Evolutionary conservation across 2,797 vertebrate species (phyloP), one percentile per base, ranked within the genome.

Genomic region (Florisuga fusca): DNA sequence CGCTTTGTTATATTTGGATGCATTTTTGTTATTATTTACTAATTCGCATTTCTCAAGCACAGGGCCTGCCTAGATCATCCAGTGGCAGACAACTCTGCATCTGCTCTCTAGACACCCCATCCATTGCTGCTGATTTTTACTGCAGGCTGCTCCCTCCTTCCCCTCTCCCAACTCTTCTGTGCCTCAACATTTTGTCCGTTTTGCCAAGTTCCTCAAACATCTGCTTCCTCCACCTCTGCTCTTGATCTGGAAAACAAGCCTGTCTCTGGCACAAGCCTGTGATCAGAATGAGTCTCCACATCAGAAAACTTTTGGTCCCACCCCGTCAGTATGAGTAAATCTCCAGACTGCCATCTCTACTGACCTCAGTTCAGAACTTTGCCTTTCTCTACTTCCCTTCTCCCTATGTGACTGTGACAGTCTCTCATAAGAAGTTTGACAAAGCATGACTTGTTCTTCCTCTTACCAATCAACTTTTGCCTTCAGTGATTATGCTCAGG

Each of bases 171-270:
- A 55, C 31, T 81, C 62, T 78, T 81, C 34, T 21, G 36, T 63
- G 93, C 87, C 58, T 94, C 71, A 84, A 33, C 53, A 82, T 69
- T 95, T 90, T 91, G 31, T 91, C 80, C 31, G 26, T 62, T 88
- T 91, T 94, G 89, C 91, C 88, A 96, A 96, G 63, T 93, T 51
- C 63, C 66, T 91, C 88, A 88, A 88, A 91, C 91, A 96, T 94
- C 93, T 94, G 94, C 43, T 92, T 93, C 74, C 84, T 54, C 88
- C 84, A 77, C 78, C 74, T 75, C 41, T 79, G 36, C 36, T 94
- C 74, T 27, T 33, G 9, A 15, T 45, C 50, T 89, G 81, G 90
- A 90, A 84, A 95, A 96, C 62, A 62, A 41, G 38, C 38, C 38
- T 41, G 38, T 84, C 73, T 93, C 83, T 81, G 63, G 87, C 69